phyloP scores from a whole-genome alignment of 2,113 vertebrate genomes.

The Gymnarchus niloticus region DNA sequence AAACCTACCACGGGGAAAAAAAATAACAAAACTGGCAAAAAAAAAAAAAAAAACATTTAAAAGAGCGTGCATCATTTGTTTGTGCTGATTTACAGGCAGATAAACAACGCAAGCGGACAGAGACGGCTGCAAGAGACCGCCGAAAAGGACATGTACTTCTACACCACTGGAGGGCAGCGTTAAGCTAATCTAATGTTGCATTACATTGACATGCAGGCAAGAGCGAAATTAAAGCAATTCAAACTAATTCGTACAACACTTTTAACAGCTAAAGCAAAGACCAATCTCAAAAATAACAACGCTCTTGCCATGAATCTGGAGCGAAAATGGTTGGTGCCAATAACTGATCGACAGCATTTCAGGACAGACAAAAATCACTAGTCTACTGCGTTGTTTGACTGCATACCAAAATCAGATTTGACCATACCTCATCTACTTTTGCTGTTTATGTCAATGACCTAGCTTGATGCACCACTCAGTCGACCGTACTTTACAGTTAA shows the following conservation, averaged over 20 bases:
- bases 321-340: not conserved
- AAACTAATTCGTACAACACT: not conserved
- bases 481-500: not conserved
- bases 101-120: not conserved
- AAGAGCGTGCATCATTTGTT: too few relatives aligned
- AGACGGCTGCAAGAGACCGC: not conserved
- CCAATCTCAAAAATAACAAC: not conserved
- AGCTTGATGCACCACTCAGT: not conserved
- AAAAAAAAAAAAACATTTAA: not conserved
- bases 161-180: not conserved
- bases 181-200: not conserved
- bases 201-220: not conserved
- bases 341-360: not conserved
- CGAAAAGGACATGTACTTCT: not conserved
- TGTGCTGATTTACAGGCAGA: not conserved
- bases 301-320: not conserved
- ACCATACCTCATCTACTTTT: not conserved
- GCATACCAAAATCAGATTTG: not conserved
- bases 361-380: not conserved
- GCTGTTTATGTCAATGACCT: not conserved
- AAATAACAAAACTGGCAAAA: not conserved
- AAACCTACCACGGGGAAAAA: not conserved
- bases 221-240: not conserved
- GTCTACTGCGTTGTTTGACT: not conserved
- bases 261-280: constrained; percentile 20